Base-by-base conservation (phyloP, 64 coral and sea anemone genomes). In the Hydrozoanthus tunicans region DNA sequence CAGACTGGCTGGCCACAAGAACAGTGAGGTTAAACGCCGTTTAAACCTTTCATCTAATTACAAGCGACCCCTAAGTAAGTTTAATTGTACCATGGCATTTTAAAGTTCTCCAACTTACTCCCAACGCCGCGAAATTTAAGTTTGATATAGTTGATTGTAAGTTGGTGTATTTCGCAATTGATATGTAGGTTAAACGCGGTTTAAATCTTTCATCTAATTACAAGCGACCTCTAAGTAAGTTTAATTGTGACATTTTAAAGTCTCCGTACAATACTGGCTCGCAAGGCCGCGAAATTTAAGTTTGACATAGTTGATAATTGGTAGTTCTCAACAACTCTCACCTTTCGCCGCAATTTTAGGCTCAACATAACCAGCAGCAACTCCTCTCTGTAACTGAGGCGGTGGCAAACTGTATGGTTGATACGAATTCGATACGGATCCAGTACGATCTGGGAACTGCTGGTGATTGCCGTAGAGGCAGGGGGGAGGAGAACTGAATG, bases 381-480 rank as follows among this genome's bases (percentile, higher is more conserved):
- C 32, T 54, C 32, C 67, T 83, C 62, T 83, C 63, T 53, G 81
- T 54, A 68, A 6, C 53, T 68, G 81, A 83, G 32, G 65, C 63
- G 25, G 81, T 32, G 63, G 62, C 43, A 64, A 17, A 83, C 54
- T 68, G 62, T 55, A 83, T 10, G 63, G 61, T 14, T 83, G 81
- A 10, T 67, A 83, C 32, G 81, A 66, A 62, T 67, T 83, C 62
- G 51, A 43, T 54, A 52, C 24, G 63, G 32, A 43, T 43, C 32
- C 32, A 43, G 32, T 43, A 43, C 32, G 32, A 43, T 43, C 32
- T 15, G 81, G 51, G 53, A 66, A 62, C 17, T 64, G 61, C 67
- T 52, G 81, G 26, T 55, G 61, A 32, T 52, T 83, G 43, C 59
- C 52, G n/a, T 83, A 83, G 43, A 83, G 63, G 61, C 81, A 83